Conservation (phyloP, 1,140 invertebrate genomes). For the Papilio polytes region DNA sequence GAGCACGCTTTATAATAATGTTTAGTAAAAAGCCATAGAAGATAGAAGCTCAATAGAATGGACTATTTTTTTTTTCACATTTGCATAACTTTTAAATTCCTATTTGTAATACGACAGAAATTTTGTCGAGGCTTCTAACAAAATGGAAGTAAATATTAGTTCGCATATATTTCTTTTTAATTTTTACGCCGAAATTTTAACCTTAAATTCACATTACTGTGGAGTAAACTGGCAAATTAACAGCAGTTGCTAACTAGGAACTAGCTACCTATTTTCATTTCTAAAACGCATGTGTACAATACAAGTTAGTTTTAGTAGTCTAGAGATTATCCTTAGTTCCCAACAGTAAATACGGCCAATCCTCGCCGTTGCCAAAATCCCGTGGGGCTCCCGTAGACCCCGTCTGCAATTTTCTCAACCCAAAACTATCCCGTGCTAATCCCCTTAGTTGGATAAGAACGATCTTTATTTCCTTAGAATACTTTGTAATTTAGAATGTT, state of each 20-base stretch:
- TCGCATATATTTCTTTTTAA: no score
- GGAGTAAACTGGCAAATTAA: no score
- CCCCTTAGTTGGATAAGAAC: slow-evolving; percentile 53
- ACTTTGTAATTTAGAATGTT: slow-evolving; percentile 33
- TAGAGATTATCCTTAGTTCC: slow-evolving; percentile 46
- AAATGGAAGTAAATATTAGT: no score
- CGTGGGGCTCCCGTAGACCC: slow-evolving; percentile 46
- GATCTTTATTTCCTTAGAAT: slow-evolving; percentile 63
- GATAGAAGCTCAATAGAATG: neutral
- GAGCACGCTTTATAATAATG: slow-evolving; percentile 4
- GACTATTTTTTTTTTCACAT: neutral
- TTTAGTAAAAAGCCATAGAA: neutral
- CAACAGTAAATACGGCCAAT: slow-evolving; percentile 47
- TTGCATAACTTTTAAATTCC: no score
- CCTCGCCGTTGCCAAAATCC: slow-evolving; percentile 37
- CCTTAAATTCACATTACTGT: no score
- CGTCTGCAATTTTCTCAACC: slow-evolving; percentile 55
- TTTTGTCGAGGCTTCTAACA: no score
- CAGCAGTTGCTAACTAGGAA: neutral
- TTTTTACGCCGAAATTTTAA: no score
- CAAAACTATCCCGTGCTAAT: slow-evolving; percentile 71
- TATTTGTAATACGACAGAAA: no score
- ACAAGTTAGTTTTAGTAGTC: neutral
- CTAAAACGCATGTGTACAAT: neutral
- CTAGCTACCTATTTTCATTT: neutral